Evolutionary conservation across 1,140 invertebrate genomes (phyloP), one percentile per base, ranked within the genome.

Genomic region (Berghia stephanieae): DNA sequence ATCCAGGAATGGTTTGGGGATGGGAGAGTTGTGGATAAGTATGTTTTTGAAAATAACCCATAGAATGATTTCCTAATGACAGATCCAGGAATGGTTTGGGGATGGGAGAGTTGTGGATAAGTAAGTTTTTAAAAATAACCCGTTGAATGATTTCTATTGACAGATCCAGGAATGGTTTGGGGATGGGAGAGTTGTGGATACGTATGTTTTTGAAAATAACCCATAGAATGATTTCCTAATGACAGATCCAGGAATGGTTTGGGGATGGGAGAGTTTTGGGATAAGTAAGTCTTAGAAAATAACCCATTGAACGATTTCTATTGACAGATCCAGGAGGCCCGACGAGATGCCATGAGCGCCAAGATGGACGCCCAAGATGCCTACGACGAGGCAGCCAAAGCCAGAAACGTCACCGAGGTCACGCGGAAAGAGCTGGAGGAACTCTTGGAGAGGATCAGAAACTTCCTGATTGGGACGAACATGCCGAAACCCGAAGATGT

Each of bases 401-500:
- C 92, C 0, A 91, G 91, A 76, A 92, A 93, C 77, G 82, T 89
- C 46, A 93, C 93, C 0, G 92, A 93, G 79, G 85, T 87, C 60
- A 88, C 92, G 13, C 88, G 90, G 5, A 87, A 86, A 43, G 88
- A 91, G 1, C 84, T 93, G 1, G 89, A 91, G 31, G 90, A 92
- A 34, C 86, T 93, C 2, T 93, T 94, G 31, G 90, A 92, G 0
- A 92, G 93, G 81, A 93, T 98, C 27, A 92, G 92, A 76, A 92
- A 93, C 70, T 95, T 96, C 86, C 87, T 97, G 75, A 63, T 60
- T 92, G 46, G 92, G 16, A 93, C 93, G 80, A 92, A 93, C 0
- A 94, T 93, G 18, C 93, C 95, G 1, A 94, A 93, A 57, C 95
- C 96, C 0, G 90, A 92, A 18, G 95, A 96, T 85, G 94, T 98